Base-by-base conservation (phyloP, 1,140 invertebrate genomes). In the Drosophila dunni region DNA sequence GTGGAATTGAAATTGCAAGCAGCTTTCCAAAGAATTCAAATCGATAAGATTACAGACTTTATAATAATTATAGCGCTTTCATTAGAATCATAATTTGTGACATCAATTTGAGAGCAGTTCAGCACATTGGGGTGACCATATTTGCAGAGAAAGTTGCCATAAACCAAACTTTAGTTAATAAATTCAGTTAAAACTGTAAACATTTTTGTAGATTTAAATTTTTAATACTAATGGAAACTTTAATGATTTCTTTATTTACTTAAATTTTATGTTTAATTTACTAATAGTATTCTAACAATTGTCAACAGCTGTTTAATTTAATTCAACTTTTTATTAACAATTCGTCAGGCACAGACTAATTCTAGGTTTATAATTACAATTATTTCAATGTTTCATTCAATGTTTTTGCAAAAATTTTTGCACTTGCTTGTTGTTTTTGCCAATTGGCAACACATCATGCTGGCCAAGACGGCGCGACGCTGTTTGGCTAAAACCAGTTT, bases 401-500 rank as follows among this genome's bases (percentile, higher is more conserved):
- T 64, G 61, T 60, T 51, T 51, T 50, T 10, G 34, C 45, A 29
- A 51, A 29, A 29, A 36, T 3, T 61, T 68, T 60, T 48, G 33
- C 44, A 51, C 20, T 63, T 40, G 13, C 44, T 48, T n/a, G 1
- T 42, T 10, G 34, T 36, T 17, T 34, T 15, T 42, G 38, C 9
- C 40, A 42, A 42, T 46, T 34, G 7, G 51, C 51, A 13, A 53
- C 8, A 17, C 11, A 54, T 13, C 0, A 29, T n/a, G 3, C 15
- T 29, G 65, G 34, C 10, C 10, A n/a, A 17, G 29, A 17, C 24
- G 24, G 29, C n/a, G 42, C 9, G 13, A 34, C 36, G 15, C n/a
- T 17, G 60, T 51, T 33, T 3, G 45, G 45, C 11, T 45, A 9
- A 73, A 73, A 66, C 54, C 13, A n/a, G 64, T 73, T 73, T 60